A percentile compares a stretch with the other conserved stretches of the same genome.
These are phyloP conservation scores for Geotria australis DNA, from an alignment of 2,797 vertebrate genomes.

Conservation along the genomic window DNA sequence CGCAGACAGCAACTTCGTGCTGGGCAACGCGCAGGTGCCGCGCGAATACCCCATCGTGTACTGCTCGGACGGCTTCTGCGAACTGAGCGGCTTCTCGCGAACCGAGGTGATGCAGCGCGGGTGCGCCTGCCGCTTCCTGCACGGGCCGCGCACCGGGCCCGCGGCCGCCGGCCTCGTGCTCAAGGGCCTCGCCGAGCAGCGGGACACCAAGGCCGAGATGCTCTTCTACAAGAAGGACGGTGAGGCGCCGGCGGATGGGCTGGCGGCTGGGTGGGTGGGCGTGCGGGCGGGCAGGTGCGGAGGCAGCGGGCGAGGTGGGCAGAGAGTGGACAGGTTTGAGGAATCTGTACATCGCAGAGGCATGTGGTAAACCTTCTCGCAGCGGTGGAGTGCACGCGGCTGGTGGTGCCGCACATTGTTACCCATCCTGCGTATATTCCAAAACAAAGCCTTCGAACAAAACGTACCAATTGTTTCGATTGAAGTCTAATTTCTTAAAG, in stretches of 20 bases:
- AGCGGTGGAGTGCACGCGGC: no score
- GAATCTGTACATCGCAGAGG: no score
- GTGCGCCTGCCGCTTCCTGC: constrained; percentile 79
- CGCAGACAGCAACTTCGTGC: constrained; percentile 95
- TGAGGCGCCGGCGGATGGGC: constrained; percentile 9
- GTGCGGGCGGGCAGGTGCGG: no score
- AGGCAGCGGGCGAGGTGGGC: no score
- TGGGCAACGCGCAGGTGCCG: constrained; percentile 80
- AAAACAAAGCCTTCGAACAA: no score
- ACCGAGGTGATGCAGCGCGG: constrained; percentile 97
- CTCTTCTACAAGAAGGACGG: constrained; percentile 87
- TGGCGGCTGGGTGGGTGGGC: no score
- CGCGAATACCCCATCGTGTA: constrained; percentile 93
- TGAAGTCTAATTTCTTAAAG: no score
- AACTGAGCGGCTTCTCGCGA: constrained; percentile 65
- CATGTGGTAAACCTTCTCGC: no score
- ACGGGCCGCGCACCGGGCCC: constrained; percentile 56
- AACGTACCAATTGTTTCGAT: no score
- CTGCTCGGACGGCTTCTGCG: constrained; percentile 97
- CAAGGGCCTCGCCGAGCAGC: constrained; percentile 50
- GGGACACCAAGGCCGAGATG: constrained; percentile 84
- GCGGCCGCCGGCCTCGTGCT: constrained; percentile 60
- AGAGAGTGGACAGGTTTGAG: no score
- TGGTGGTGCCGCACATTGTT: no score
- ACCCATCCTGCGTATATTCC: no score